These are phyloP conservation scores for Brachypterus glaber DNA, from an alignment of 2,888 invertebrate genomes.

Conservation along the genomic window DNA sequence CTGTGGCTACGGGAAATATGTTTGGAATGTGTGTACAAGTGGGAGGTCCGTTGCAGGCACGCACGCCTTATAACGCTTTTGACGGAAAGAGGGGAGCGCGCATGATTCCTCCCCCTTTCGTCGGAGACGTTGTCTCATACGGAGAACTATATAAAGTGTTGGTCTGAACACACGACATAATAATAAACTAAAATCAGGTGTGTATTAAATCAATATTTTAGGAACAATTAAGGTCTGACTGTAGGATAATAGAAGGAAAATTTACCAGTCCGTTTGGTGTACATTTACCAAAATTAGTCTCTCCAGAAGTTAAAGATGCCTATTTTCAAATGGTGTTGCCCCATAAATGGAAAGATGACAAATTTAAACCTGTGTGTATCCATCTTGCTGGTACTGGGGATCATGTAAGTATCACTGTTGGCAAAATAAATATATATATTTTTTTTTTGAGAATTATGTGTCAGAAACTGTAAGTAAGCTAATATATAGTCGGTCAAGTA, in stretches of 20 bases:
- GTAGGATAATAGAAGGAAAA: constrained; percentile 72
- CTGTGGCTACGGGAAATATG: too few relatives aligned
- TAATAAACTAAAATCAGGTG: constrained; percentile 1
- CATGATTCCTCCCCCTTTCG: too few relatives aligned
- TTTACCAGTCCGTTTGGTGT: constrained; percentile 77
- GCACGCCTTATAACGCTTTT: too few relatives aligned
- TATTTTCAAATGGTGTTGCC: constrained; percentile 80
- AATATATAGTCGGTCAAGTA: too few relatives aligned
- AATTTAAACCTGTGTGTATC: constrained; percentile 75
- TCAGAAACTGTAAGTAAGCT: too few relatives aligned
- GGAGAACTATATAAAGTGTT: too few relatives aligned
- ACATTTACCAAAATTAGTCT: constrained; percentile 78
- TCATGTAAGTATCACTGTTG: constrained; percentile 74
- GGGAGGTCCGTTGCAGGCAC: too few relatives aligned
- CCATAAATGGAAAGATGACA: constrained; percentile 59
- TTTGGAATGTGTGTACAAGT: too few relatives aligned
- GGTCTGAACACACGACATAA: too few relatives aligned
- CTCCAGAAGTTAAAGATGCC: constrained; percentile 71
- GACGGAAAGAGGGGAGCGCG: too few relatives aligned
- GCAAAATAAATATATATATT: constrained; percentile 5
- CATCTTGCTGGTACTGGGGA: constrained; percentile 98
- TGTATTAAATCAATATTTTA: constrained; percentile 33
- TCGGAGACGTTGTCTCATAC: too few relatives aligned
- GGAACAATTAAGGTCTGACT: constrained; percentile 67
- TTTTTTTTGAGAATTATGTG: constrained; percentile 5